Conservation (phyloP, 2,888 invertebrate species). For the Ennomos erosarius region DNA sequence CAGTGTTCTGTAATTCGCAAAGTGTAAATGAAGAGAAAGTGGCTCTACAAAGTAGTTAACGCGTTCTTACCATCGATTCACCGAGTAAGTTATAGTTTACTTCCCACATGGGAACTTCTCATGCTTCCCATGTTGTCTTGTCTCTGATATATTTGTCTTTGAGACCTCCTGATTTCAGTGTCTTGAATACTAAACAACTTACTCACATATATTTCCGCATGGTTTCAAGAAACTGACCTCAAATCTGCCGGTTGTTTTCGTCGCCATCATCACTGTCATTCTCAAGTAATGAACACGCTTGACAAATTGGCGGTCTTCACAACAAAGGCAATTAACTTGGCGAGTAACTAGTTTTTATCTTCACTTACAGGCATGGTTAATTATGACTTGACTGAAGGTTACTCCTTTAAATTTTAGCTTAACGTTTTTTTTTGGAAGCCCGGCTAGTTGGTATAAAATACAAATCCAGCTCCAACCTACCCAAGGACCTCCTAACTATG, state of each 20-base stretch:
- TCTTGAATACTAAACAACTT: slow-evolving; percentile 20
- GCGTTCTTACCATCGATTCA: slow-evolving; percentile 18
- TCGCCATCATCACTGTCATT: slow-evolving; percentile 32
- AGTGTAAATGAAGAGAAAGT: slow-evolving; percentile 27
- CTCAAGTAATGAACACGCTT: slow-evolving; percentile 50
- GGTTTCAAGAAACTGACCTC: slow-evolving; percentile 10
- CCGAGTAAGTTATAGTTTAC: slow-evolving; percentile 12
- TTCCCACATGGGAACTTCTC: too few relatives aligned
- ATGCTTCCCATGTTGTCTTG: slow-evolving; percentile 16
- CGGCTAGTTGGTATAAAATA: slow-evolving; percentile 2
- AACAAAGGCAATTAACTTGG: slow-evolving; percentile 34
- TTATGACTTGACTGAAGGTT: slow-evolving; percentile 36
- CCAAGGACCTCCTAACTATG: too few relatives aligned
- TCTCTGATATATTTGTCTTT: slow-evolving; percentile 10
- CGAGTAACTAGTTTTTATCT: slow-evolving; percentile 32
- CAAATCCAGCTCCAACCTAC: too few relatives aligned
- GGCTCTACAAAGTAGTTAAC: slow-evolving; percentile 14
- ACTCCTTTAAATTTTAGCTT: slow-evolving; percentile 35
- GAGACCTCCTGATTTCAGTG: slow-evolving; percentile 9
- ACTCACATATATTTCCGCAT: slow-evolving; percentile 12
- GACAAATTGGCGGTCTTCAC: slow-evolving; percentile 46
- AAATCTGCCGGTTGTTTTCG: slow-evolving; percentile 13
- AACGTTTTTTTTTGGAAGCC: slow-evolving; percentile 21
- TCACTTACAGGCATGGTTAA: slow-evolving; percentile 24
- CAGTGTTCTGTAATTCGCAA: slow-evolving; percentile 18